These are phyloP conservation scores for Nomada flava DNA, from an alignment of 2,888 invertebrate species.

Conservation along the genomic window DNA sequence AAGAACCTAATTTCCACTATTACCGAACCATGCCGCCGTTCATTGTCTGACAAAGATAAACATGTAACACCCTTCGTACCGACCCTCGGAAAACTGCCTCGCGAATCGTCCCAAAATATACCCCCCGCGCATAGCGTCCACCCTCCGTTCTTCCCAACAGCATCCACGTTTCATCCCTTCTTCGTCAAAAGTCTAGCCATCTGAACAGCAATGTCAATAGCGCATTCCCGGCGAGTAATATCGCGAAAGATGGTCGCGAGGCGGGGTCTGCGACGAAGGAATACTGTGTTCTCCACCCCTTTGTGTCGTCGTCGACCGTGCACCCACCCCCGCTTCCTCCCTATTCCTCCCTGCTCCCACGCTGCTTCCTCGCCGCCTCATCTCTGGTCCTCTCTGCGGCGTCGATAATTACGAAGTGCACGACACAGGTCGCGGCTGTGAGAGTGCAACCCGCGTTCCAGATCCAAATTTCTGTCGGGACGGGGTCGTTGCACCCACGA, in stretches of 20 bases:
- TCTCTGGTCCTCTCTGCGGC: slow-evolving; percentile 4
- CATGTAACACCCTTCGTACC: too few relatives aligned
- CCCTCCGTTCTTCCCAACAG: too few relatives aligned
- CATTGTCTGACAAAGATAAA: too few relatives aligned
- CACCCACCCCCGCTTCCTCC: too few relatives aligned
- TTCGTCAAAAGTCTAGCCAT: neutral
- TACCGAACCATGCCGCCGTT: too few relatives aligned
- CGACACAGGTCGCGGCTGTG: slow-evolving; percentile 17
- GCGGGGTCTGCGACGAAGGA: slow-evolving; percentile 3
- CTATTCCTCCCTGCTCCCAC: too few relatives aligned
- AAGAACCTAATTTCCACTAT: too few relatives aligned
- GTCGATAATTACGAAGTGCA: slow-evolving; percentile 53
- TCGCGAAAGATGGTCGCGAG: slow-evolving; percentile 24
- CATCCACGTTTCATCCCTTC: too few relatives aligned
- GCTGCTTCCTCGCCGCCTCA: too few relatives aligned
- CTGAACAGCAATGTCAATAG: slow-evolving; percentile 33
- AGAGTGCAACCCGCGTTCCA: slow-evolving; percentile 33
- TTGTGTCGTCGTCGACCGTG: neutral
- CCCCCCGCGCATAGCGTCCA: too few relatives aligned
- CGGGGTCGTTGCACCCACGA: slow-evolving; percentile 57
- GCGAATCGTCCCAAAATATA: too few relatives aligned
- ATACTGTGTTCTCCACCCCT: slow-evolving; percentile 6
- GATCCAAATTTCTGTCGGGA: slow-evolving; percentile 66
- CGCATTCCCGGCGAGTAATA: slow-evolving; percentile 4
- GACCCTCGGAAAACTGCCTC: too few relatives aligned